Evolutionary conservation across 2,797 vertebrate species (phyloP).

Genomic region (Rhynchonycteris naso): DNA sequence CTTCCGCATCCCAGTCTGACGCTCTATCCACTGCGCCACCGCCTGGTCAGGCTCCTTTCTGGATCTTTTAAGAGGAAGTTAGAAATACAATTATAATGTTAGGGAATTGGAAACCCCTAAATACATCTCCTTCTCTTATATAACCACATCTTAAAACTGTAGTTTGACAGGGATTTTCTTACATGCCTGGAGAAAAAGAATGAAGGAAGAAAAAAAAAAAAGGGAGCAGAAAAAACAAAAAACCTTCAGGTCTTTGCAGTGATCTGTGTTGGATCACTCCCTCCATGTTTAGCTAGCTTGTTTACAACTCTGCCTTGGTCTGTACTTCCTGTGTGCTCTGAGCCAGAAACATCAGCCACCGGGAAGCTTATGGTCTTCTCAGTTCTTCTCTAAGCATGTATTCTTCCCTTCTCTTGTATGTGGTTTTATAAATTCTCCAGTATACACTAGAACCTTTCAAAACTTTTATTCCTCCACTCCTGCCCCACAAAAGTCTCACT

Average conservation of each 20-base stretch:
- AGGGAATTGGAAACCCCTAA: background rate
- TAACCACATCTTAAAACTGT: background rate
- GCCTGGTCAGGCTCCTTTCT: no score
- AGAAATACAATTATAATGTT: background rate
- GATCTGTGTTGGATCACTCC: background rate
- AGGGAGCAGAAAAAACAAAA: background rate
- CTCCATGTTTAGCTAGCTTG: background rate
- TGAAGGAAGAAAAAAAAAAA: background rate
- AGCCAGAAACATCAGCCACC: background rate
- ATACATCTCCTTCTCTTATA: background rate
- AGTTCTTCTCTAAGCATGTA: background rate
- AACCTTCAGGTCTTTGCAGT: background rate
- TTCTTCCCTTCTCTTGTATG: background rate
- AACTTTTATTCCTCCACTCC: background rate
- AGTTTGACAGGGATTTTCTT: background rate
- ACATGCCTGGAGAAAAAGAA: background rate
- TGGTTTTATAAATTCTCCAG: background rate
- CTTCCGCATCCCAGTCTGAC: no score
- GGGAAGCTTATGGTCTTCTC: background rate
- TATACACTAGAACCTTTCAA: background rate
- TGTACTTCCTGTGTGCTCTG: background rate
- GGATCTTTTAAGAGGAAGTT: background rate
- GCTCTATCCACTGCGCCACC: no score
- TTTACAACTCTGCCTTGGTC: background rate
- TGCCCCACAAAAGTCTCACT: background rate